Conservation (phyloP, 2,797 vertebrate genomes). For the Acrocephalus scirpaceus region DNA sequence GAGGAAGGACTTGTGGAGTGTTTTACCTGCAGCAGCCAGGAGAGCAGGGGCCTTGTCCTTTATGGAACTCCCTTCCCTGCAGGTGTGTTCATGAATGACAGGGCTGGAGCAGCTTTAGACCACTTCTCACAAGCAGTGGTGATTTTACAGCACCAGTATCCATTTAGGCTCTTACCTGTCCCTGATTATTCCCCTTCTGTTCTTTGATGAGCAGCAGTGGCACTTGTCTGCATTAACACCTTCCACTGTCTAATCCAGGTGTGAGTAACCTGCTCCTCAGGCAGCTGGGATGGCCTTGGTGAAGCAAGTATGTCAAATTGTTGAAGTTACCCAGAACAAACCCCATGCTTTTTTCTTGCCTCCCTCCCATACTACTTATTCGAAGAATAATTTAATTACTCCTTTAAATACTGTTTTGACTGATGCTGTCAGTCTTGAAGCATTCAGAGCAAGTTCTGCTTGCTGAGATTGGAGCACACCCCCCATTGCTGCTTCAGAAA, state of each 20-base stretch:
- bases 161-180: neutral
- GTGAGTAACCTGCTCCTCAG: neutral
- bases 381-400: neutral
- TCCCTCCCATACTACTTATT: neutral
- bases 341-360: neutral
- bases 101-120: neutral
- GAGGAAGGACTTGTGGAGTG: neutral
- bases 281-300: neutral
- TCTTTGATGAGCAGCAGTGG: neutral
- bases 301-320: neutral
- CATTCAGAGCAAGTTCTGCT: neutral
- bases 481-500: neutral
- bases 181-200: neutral
- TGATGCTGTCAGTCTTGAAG: neutral
- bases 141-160: neutral
- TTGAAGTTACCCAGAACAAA: neutral
- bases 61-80: accelerated
- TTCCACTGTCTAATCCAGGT: accelerated
- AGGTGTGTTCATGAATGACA: accelerated
- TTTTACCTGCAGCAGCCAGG: neutral
- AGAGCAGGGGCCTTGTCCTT: neutral
- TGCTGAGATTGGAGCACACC: neutral
- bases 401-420: neutral
- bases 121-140: accelerated
- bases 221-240: neutral